Evolutionary conservation across 2,888 invertebrate species (phyloP), one percentile per base, ranked within the genome.

Genomic region (Laspeyria flexula): DNA sequence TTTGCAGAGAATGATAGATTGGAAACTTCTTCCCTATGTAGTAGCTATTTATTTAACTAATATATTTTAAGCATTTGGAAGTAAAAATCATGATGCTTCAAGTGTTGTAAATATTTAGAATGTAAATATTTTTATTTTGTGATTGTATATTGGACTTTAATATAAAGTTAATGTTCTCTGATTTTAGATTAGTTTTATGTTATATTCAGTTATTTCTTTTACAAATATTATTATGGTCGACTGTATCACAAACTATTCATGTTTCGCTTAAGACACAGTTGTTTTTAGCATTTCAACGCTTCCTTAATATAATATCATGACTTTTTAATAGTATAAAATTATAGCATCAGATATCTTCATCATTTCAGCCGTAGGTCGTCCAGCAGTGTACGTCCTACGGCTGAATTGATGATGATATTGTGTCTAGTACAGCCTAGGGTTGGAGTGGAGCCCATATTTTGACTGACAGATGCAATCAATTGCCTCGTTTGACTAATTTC

Each of bases 91-190:
- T 45, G 29, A 47, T 55, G 50, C 51, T 49, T 58, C 39, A 43
- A n/a, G 30, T 65, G 38, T 56, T 46, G 12, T 59, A 64, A 43
- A 27, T 48, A 46, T 5, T 46, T 25, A 23, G 35, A 49, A 39
- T 48, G 25, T 65, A 51, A 43, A 43, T 45, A 27, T 38, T 42
- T 55, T 55, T 52, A 37, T 40, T 60, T 59, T 55, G 49, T 65
- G 52, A 53, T 53, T 51, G 41, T 65, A 31, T 64, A 43, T 43
- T 48, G 18, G 51, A 48, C 40, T 60, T 40, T 55, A 55, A 38
- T n/a, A 50, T 18, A 18, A 18, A 41, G 53, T 49, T 65, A 40
- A 52, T 57, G 39, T 68, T 65, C 30, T 15, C n/a, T 65, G 43
- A 65, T 23, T 65, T 40, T 55, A 52, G 46, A 25, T 33, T 65